Conservation (phyloP, 2,888 invertebrate genomes). For the Homarus gammarus region DNA sequence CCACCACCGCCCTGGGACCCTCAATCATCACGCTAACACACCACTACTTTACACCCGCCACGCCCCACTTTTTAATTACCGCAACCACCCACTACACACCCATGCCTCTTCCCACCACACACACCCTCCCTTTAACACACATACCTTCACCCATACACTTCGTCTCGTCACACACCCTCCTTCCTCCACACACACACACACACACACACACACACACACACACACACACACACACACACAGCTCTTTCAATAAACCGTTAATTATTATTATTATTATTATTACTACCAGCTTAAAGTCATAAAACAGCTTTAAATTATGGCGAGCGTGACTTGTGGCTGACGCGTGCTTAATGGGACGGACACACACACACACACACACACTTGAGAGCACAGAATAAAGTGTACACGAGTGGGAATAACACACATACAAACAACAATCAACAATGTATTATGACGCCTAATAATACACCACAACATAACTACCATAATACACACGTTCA, state of each 20-base stretch:
- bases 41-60: not conserved
- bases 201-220: constrained; percentile 14
- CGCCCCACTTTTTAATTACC: not conserved
- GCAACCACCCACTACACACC: too few relatives aligned
- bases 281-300: too few relatives aligned
- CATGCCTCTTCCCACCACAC: not conserved
- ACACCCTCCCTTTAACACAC: not conserved
- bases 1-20: not conserved
- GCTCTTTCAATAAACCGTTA: not conserved
- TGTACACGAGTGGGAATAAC: too few relatives aligned
- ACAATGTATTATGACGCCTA: too few relatives aligned
- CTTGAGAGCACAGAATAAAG: too few relatives aligned
- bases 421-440: too few relatives aligned
- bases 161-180: not conserved
- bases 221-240: not conserved
- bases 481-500: too few relatives aligned
- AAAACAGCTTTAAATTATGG: too few relatives aligned
- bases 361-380: constrained; percentile 5
- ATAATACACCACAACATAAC: too few relatives aligned
- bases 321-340: too few relatives aligned
- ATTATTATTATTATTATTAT: too few relatives aligned
- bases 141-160: not conserved
- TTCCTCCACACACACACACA: not conserved
- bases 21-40: not conserved
- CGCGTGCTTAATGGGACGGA: too few relatives aligned